Base-by-base conservation (phyloP, 2,888 invertebrate genomes). In the Mylabris sibirica region DNA sequence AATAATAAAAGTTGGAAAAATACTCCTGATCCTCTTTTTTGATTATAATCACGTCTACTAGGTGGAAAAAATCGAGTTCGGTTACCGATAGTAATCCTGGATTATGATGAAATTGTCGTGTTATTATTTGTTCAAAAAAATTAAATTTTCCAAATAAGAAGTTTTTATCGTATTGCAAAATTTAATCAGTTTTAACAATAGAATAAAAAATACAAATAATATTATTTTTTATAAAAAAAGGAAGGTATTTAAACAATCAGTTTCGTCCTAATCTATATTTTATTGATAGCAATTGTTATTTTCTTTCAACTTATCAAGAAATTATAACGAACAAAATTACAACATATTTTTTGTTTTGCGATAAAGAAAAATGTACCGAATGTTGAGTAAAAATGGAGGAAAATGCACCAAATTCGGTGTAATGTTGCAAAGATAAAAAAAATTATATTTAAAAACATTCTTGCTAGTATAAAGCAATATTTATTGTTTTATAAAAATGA, bases 201-300 rank as follows among this genome's bases (percentile, higher is more conserved):
- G 5, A 17, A 44, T 38, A 38, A 38, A 12, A 38, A 38, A n/a
- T n/a, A n/a, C n/a, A n/a, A n/a, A n/a, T n/a, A 14, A 38, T 12
- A 12, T 12, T 6, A n/a, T 4, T 17, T 44, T 44, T 44, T 4
- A 17, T 17, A 1, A 20, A 11, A n/a, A n/a, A n/a, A n/a, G n/a
- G n/a, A n/a, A 20, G 49, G 49, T 49, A 49, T 49, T 49, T 11
- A 14, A 53, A 53, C 22, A 53, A 53, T 53, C 22, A 11, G 22
- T 12, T 49, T 53, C 53, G 53, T 20, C 24, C 53, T 53, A 53
- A 53, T 53, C 53, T 53, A 53, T 24, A 49, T 53, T 24, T 53
- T 53, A 22, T 53, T 24, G 24, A 24, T 49, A 20, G 20, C 22
- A 53, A 22, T 11, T 53, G 53, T 53, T 53, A 22, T 53, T 22